Evolutionary conservation across 2,797 vertebrate genomes (phyloP).

Genomic region (Notolepis coatsorum): DNA sequence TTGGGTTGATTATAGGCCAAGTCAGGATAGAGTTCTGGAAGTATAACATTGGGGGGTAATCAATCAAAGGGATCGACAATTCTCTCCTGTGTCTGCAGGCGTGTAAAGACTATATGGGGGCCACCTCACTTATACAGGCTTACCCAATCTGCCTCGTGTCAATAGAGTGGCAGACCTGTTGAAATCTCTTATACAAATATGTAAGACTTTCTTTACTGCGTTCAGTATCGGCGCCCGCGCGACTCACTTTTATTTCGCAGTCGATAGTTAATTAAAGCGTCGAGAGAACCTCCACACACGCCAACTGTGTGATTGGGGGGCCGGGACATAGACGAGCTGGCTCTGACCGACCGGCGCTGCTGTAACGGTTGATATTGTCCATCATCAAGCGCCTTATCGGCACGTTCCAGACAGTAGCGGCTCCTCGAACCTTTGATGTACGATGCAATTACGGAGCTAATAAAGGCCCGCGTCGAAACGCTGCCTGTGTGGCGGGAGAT

Average conservation of each 20-base stretch:
- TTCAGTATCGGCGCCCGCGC: constrained; percentile 9
- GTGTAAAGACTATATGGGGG: neutral
- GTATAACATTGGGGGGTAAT: too few relatives aligned
- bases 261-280: constrained; percentile 70
- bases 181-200: constrained; percentile 8
- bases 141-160: neutral
- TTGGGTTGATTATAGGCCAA: constrained; percentile 8
- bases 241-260: constrained; percentile 35
- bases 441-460: constrained; percentile 82
- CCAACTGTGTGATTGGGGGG: constrained; percentile 30
- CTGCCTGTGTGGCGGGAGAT: constrained; percentile 39
- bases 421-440: constrained; percentile 80
- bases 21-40: constrained; percentile 12
- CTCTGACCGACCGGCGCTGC: neutral
- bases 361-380: constrained; percentile 10
- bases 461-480: constrained; percentile 77
- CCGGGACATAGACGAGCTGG: constrained; percentile 29
- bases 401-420: constrained; percentile 65
- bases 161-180: neutral
- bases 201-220: constrained; percentile 4
- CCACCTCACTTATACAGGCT: neutral
- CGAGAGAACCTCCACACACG: constrained; percentile 4
- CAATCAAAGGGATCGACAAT: too few relatives aligned
- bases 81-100: too few relatives aligned
- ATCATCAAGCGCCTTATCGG: constrained; percentile 68